Conservation (phyloP, 2,113 vertebrate genomes). For the Oncorhynchus nerka region DNA sequence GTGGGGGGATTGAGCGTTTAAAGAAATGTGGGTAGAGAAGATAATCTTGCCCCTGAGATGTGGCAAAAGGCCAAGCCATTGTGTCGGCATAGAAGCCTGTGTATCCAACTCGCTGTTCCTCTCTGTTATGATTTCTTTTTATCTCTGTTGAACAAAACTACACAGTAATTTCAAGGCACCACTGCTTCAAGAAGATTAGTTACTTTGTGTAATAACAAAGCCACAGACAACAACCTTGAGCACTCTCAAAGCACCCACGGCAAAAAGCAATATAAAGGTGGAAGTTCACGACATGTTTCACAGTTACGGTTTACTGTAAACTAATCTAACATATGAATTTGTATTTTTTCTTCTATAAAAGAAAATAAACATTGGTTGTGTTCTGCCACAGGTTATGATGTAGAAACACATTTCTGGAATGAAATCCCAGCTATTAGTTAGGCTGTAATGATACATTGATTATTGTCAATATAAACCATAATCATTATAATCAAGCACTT, state of each 20-base stretch:
- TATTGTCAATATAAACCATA: too few relatives aligned
- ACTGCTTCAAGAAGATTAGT: slow-evolving; percentile 6
- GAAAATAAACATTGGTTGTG: not conserved
- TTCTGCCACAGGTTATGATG: too few relatives aligned
- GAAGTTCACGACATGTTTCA: not conserved
- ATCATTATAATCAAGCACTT: too few relatives aligned
- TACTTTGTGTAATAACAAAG: not conserved
- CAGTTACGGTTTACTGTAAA: not conserved
- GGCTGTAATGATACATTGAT: too few relatives aligned
- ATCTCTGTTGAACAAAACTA: not conserved
- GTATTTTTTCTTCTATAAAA: not conserved
- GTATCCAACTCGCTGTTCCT: not conserved
- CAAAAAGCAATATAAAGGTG: too few relatives aligned
- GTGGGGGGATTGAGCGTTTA: slow-evolving; percentile 1
- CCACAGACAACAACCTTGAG: not conserved
- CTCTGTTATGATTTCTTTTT: slow-evolving; percentile 12
- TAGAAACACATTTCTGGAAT: too few relatives aligned
- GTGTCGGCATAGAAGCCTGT: not conserved
- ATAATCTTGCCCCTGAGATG: slow-evolving; percentile 6
- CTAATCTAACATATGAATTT: not conserved
- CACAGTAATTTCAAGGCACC: not conserved
- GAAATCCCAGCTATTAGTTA: too few relatives aligned
- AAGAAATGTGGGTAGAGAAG: not conserved
- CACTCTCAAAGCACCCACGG: not conserved
- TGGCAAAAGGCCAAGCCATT: not conserved